Evolutionary conservation across 2,888 invertebrate species (phyloP).

Genomic region (Schrankia costaestrigalis): DNA sequence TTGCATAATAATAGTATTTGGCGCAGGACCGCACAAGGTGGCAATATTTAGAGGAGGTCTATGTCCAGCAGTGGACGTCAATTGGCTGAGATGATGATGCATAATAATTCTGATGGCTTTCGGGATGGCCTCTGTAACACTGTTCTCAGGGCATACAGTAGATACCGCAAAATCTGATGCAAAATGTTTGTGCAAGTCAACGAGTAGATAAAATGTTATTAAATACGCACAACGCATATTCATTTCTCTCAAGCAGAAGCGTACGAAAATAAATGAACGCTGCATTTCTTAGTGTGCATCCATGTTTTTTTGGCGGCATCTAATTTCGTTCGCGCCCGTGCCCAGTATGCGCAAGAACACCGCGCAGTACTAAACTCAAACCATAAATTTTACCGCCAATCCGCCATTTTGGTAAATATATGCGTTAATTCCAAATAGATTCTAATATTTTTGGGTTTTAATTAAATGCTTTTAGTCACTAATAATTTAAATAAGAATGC

Average conservation of each 20-base stretch:
- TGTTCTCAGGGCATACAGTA: too few relatives aligned
- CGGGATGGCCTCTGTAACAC: too few relatives aligned
- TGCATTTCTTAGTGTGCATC: constrained; percentile 75
- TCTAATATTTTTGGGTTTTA: constrained; percentile 2
- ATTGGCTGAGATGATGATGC: too few relatives aligned
- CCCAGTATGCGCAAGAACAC: constrained; percentile 69
- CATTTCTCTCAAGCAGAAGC: constrained; percentile 47
- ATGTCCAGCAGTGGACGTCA: too few relatives aligned
- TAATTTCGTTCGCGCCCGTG: constrained; percentile 74
- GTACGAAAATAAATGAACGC: constrained; percentile 59
- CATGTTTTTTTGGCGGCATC: constrained; percentile 69
- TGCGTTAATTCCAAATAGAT: constrained; percentile 11
- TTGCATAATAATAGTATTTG: too few relatives aligned
- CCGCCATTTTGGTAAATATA: constrained; percentile 55
- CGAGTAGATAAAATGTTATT: constrained; percentile 2
- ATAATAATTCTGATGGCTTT: too few relatives aligned
- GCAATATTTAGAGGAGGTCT: too few relatives aligned
- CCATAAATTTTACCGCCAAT: constrained; percentile 33
- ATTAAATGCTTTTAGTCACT: constrained; percentile 35
- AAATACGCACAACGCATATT: constrained; percentile 11
- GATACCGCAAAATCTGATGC: too few relatives aligned
- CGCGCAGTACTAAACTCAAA: constrained; percentile 55
- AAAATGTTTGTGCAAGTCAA: too few relatives aligned
- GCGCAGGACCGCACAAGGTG: too few relatives aligned
- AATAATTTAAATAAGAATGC: constrained; percentile 33